Evolutionary conservation across 2,797 vertebrate species (phyloP), one percentile per base, ranked within the genome.

Genomic region (Myotis findleyi): DNA sequence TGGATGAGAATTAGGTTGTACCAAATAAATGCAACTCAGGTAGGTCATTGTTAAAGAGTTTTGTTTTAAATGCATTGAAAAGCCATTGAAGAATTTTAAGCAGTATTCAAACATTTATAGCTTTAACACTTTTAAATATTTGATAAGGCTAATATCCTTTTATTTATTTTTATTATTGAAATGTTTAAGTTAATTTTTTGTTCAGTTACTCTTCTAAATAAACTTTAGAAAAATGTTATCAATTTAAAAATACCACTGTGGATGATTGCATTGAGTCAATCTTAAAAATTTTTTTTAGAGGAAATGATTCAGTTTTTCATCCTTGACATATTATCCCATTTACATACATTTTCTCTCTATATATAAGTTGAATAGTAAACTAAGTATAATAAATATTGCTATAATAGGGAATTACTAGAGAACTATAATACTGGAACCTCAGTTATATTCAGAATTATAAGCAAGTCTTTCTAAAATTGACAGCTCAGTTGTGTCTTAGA

Each of bases 201-300:
- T 7, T 73, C 25, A 66, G 1, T 90, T 94, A 85, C 36, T 71
- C 30, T 59, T n/a, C 38, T 55, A 51, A 38, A 27, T 59, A 10
- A 75, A 53, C 11, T 84, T 91, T 94, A 51, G 53, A 38, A 47
- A 90, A 66, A 81, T 38, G 76, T 92, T 71, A 23, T 81, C 72
- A 73, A 59, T 76, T 55, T 57, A 73, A 41, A 87, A 33, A 30
- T 3, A 3, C 21, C 38, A 38, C 38, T 36, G 4, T 66, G 66
- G 44, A 53, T 88, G 57, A 79, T 27, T 33, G 14, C 25, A 33
- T 41, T 64, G 36, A 5, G 16, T 83, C 68, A 41, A 79, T 88
- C 11, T 73, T 83, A 55, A 95, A 93, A 90, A 51, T 81, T 69
- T 44, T 27, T 71, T 88, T 88, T 11, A 69, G 36, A 86, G 83